These are phyloP conservation scores for Linnaemya vulpina DNA, from an alignment of 2,888 invertebrate species.

Conservation along the genomic window DNA sequence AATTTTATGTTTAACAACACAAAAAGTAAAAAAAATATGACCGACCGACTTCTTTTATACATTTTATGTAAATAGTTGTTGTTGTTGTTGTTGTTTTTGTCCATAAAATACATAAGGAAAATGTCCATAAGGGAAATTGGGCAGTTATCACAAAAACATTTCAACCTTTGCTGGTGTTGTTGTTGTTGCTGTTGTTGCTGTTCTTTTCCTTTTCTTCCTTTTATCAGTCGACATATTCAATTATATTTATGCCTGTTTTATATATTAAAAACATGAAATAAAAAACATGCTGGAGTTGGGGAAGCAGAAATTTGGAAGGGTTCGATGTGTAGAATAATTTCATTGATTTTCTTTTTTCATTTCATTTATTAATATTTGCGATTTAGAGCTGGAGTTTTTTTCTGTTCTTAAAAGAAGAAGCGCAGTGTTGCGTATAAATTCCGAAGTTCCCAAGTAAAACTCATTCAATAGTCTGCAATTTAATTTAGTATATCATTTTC, in stretches of 20 bases:
- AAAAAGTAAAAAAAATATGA: slow-evolving; percentile 14
- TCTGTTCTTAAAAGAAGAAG: too few relatives aligned
- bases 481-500: too few relatives aligned
- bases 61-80: slow-evolving; percentile 19
- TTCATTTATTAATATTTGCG: too few relatives aligned
- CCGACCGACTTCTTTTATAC: slow-evolving; percentile 2
- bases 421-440: too few relatives aligned
- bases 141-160: not conserved
- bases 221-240: not conserved
- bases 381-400: too few relatives aligned
- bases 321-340: not conserved
- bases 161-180: not conserved
- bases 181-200: too few relatives aligned
- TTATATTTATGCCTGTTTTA: not conserved
- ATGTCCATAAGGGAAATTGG: not conserved
- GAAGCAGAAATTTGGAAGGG: too few relatives aligned
- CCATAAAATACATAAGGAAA: not conserved
- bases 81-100: not conserved
- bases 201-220: not conserved
- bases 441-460: too few relatives aligned
- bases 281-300: too few relatives aligned
- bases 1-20: slow-evolving; percentile 45
- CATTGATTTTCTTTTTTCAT: not conserved
- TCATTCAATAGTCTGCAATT: too few relatives aligned
- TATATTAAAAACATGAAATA: too few relatives aligned